Conservation (phyloP, 2,113 vertebrate species). For the Brevimyrus niger region DNA sequence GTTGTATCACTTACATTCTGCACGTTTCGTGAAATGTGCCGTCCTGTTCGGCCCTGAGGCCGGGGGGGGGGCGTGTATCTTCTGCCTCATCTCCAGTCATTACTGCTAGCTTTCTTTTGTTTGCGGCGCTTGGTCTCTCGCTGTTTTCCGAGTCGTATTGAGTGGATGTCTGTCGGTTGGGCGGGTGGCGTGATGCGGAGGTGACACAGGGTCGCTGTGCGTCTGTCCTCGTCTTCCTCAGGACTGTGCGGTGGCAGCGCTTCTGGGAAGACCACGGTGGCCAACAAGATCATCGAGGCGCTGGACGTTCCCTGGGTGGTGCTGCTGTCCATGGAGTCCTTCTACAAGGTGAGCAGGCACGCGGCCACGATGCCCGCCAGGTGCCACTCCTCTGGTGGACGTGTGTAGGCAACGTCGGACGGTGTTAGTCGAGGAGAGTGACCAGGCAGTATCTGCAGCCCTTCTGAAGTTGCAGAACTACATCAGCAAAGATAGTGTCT, state of each 20-base stretch:
- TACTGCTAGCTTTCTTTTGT: background rate
- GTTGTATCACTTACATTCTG: background rate
- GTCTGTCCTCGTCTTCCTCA: conserved; percentile 27
- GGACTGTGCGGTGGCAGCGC: conserved; percentile 83
- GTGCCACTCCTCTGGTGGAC: background rate
- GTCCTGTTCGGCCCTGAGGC: background rate
- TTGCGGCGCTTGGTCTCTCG: background rate
- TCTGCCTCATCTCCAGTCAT: background rate
- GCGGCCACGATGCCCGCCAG: background rate
- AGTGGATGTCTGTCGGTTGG: background rate
- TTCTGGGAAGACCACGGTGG: conserved; percentile 82
- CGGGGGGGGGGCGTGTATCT: background rate
- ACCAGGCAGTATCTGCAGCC: background rate
- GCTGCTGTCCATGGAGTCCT: conserved; percentile 83
- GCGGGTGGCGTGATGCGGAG: too few relatives aligned
- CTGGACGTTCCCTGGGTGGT: conserved; percentile 86
- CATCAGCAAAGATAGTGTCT: too few relatives aligned
- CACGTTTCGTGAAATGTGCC: background rate
- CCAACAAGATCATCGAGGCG: conserved; percentile 82
- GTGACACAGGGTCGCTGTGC: too few relatives aligned
- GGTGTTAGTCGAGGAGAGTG: background rate
- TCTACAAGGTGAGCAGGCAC: conserved; percentile 69
- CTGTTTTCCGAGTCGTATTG: background rate
- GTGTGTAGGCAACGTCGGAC: background rate
- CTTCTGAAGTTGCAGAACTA: background rate